phyloP scores from a whole-genome alignment of 2,888 invertebrate genomes.

The Prosapia bicincta region DNA sequence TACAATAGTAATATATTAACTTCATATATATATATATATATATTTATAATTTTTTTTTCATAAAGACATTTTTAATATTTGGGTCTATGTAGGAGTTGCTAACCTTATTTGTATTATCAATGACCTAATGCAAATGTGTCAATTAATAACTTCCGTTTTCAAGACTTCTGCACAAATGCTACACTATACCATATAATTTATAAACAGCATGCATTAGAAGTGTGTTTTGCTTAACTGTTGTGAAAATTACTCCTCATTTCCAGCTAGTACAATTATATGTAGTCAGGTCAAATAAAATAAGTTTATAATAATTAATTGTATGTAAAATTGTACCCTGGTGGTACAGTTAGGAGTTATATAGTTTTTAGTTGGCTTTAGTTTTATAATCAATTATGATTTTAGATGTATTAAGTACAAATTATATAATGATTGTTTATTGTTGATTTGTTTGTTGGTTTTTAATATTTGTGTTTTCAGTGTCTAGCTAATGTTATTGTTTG shows the following conservation, averaged over 20 bases:
- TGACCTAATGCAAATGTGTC: background rate
- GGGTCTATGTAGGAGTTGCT: no score
- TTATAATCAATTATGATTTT: background rate
- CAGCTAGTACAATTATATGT: background rate
- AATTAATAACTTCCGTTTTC: background rate
- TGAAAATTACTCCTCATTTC: background rate
- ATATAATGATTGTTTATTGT: background rate
- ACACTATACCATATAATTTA: background rate
- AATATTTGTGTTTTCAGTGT: background rate
- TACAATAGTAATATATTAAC: no score
- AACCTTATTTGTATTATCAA: no score
- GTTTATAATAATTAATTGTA: background rate
- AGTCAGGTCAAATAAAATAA: background rate
- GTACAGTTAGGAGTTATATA: background rate
- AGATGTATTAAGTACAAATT: background rate
- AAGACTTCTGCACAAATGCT: background rate
- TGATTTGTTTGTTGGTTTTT: background rate
- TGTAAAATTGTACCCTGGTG: background rate
- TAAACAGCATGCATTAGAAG: background rate
- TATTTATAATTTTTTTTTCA: no score
- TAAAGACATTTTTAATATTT: no score
- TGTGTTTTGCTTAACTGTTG: background rate
- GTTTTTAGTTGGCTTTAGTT: background rate
- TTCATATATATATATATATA: no score
- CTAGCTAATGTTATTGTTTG: conserved; percentile 2